These are phyloP conservation scores for Solea solea DNA, from an alignment of 2,113 vertebrate species.

Conservation along the genomic window DNA sequence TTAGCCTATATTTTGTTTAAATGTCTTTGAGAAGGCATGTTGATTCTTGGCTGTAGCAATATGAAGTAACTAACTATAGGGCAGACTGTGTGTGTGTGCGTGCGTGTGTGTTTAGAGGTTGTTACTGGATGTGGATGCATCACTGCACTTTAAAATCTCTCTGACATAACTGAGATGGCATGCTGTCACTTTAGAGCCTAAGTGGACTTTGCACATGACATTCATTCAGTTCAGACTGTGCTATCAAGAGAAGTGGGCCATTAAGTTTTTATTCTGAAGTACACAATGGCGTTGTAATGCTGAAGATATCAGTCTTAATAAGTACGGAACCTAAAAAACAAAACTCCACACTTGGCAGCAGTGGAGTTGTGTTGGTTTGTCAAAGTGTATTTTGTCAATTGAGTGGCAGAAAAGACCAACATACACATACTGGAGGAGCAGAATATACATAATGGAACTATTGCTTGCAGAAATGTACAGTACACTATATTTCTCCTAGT, in stretches of 20 bases:
- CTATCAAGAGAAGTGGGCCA: background rate
- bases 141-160: constrained; percentile 9
- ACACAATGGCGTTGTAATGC: background rate
- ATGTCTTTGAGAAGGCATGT: too few species aligned
- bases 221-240: background rate
- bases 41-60: too few species aligned
- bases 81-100: too few species aligned
- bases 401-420: background rate
- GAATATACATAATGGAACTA: constrained; percentile 19
- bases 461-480: background rate
- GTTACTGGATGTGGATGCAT: background rate
- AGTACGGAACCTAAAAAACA: background rate
- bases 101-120: too few species aligned
- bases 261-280: background rate
- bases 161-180: constrained; percentile 1
- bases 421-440: background rate
- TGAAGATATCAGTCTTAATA: background rate
- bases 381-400: background rate
- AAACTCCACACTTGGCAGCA: background rate
- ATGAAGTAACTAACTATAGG: too few species aligned
- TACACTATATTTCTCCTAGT: background rate
- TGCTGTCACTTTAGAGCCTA: constrained; percentile 6
- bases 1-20: too few species aligned
- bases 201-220: background rate
- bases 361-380: background rate